Evolutionary conservation across 2,797 vertebrate genomes (phyloP), one percentile per base, ranked within the genome.

Genomic region (Gymnocypris eckloni): DNA sequence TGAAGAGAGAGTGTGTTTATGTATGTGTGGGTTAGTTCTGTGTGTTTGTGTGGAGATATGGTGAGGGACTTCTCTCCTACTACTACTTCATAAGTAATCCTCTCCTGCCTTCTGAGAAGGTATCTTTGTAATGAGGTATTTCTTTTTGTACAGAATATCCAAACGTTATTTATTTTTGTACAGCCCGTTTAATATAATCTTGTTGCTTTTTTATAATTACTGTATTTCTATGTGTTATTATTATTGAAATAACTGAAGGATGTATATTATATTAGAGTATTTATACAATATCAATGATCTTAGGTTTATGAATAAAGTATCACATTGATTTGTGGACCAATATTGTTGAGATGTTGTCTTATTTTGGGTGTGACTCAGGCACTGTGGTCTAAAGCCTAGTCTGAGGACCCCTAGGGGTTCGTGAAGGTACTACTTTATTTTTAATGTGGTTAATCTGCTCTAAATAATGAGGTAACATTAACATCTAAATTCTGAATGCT

Each of bases 141-240:
- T 76, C 33, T 94, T 95, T 96, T 97, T 97, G 97, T 97, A 97
- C 96, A 98, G 96, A 96, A 97, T 97, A 97, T 96, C 95, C 96
- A 95, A 97, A 95, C 94, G 87, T 95, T 98, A 99, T 99, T 99
- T 99, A 99, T 99, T 99, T 99, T 99, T 99, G 97, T 99, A 99
- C 97, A 98, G 97, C 96, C 96, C 96, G 95, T 97, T 96, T 97
- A 96, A 97, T 96, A 95, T 97, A 97, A 97, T 95, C 96, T 95
- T 95, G 93, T 94, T 93, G 93, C 94, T 94, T 94, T 95, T 92
- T 95, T 96, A 92, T 96, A 95, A 94, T 97, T 97, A 96, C 97
- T 95, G 82, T 87, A 85, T 97, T 97, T 97, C 95, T 95, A 93
- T 94, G 93, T 89, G 86, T 89, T 94, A 86, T 92, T 91, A 92